Conservation (phyloP, 2,797 vertebrate species). For the Melanotaenia pygmaea region DNA sequence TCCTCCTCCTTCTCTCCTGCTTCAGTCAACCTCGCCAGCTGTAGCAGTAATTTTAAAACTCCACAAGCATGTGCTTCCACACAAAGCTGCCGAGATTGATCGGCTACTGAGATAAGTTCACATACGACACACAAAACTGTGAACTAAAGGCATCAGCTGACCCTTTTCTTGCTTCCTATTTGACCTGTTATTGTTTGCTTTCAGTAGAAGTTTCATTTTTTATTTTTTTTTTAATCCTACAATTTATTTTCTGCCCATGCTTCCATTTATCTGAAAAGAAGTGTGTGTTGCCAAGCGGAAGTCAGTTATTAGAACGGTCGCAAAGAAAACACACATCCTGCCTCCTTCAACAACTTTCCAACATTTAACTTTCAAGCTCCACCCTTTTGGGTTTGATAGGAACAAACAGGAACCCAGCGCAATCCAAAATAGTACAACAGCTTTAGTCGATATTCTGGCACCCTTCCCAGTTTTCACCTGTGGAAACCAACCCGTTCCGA, state of each 20-base stretch:
- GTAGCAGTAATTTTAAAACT: conserved; percentile 61
- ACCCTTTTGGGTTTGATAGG: no score
- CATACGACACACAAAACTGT: neutral
- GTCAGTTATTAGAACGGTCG: neutral
- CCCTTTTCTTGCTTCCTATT: neutral
- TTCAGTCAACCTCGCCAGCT: conserved; percentile 60
- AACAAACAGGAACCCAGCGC: no score
- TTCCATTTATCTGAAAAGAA: neutral
- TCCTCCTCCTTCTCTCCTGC: conserved; percentile 40
- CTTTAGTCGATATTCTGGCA: no score
- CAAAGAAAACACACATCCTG: conserved; percentile 15
- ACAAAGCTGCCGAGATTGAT: conserved; percentile 40
- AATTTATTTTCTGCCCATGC: neutral
- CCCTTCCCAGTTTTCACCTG: no score
- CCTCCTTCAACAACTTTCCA: neutral
- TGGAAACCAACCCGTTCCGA: no score
- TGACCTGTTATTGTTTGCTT: neutral
- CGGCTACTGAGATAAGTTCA: conserved; percentile 2
- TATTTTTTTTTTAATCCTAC: neutral
- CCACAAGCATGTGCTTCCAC: conserved; percentile 31
- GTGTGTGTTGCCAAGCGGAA: neutral
- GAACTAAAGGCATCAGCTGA: neutral
- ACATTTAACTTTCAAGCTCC: no score
- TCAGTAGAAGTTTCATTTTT: no score
- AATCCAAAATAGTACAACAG: no score